Base-by-base conservation (phyloP, 92 coral and sea anemone genomes). In the Metridium senile region DNA sequence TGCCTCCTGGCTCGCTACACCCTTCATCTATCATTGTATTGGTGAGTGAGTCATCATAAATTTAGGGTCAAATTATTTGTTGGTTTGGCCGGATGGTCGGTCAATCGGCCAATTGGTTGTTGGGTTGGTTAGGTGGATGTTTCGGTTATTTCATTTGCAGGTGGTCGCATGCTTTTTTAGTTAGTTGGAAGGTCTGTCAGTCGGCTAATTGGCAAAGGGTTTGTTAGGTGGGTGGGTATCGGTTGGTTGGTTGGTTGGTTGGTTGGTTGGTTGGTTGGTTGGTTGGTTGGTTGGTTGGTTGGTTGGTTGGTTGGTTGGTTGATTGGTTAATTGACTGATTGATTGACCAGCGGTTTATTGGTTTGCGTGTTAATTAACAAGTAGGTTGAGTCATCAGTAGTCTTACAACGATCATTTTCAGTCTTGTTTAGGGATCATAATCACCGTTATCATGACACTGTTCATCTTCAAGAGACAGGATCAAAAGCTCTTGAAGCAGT, bases 1-100 rank as follows among this genome's bases (percentile, higher is more conserved):
- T 91, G 31, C 97, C 97, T 1, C 88, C 92, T 33, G 97, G 97
- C 46, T 91, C 97, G 16, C 65, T 91, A 61, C 70, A 91, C 74
- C 97, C 97, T 13, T 89, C 97, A 18, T 88, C 93, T 11, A 81
- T 91, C 13, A 88, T 91, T 71, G 97, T 91, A 0, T 68, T 79
- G 82, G 97, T 91, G 46, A 62, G 97, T 61, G 0, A 11, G 22
- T n/a, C n/a, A n/a, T n/a, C n/a, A n/a, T n/a, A n/a, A n/a, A n/a
- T n/a, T n/a, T n/a, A n/a, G n/a, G 1, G 33, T 22, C 70, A 7
- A 16, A 3, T 62, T 10, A 9, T 65, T 30, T n/a, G n/a, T 16
- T 54, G 13, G 25, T 21, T 16, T 54, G n/a, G 3, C 23, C 17
- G 61, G 23, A 3, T 16, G 61, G 13, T 54, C n/a, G 25, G 2